Conservation (phyloP, 2,888 invertebrate species). For the Drosophila kanekoi region DNA sequence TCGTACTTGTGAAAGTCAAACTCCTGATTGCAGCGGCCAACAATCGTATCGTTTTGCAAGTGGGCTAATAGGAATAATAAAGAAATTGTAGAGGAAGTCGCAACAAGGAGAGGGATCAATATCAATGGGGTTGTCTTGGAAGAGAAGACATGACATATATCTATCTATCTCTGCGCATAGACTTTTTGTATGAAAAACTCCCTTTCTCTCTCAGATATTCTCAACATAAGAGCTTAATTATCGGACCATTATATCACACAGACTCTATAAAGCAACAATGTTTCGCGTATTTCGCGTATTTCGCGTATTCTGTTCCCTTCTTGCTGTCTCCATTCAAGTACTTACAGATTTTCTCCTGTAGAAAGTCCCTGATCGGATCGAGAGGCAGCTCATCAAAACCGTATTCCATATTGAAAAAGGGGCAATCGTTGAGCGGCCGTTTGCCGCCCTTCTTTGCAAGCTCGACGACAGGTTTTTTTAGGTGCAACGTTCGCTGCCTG, state of each 20-base stretch:
- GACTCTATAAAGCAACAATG: too few species aligned
- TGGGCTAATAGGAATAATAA: slow-evolving; percentile 65
- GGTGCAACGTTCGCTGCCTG: slow-evolving; percentile 41
- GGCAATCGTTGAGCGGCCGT: slow-evolving; percentile 82
- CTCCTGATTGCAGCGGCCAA: slow-evolving; percentile 82
- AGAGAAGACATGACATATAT: too few species aligned
- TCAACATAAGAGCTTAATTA: too few species aligned
- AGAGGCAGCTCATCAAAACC: slow-evolving; percentile 83
- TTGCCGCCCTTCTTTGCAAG: slow-evolving; percentile 51
- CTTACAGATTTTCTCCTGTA: slow-evolving; percentile 82
- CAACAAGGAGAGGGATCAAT: too few species aligned
- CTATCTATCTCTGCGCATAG: too few species aligned
- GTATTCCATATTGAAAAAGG: slow-evolving; percentile 83
- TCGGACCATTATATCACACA: too few species aligned
- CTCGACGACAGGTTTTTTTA: slow-evolving; percentile 13
- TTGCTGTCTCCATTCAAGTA: not conserved
- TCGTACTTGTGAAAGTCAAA: slow-evolving; percentile 80
- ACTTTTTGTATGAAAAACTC: too few species aligned
- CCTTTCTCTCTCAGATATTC: too few species aligned
- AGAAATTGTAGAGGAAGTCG: not conserved
- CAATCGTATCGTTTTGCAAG: slow-evolving; percentile 79
- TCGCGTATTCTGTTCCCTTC: too few species aligned
- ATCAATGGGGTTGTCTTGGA: too few species aligned
- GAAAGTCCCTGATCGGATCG: slow-evolving; percentile 82
- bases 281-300: too few species aligned